Conservation (phyloP, 2,113 vertebrate species). For the Gymnorhina tibicen region DNA sequence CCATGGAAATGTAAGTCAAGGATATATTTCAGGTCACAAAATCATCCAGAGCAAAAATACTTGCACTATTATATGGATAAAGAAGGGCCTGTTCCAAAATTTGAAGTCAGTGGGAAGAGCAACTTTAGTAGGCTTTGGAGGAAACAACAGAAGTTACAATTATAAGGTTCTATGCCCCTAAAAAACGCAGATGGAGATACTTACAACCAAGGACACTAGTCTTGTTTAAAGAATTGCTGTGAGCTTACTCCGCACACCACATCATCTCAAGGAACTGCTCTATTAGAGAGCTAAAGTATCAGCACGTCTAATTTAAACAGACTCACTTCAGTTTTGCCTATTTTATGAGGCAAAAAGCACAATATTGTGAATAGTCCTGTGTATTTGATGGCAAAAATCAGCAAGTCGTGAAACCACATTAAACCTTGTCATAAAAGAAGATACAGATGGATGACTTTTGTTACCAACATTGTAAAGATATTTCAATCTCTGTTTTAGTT, state of each 20-base stretch:
- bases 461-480: not conserved
- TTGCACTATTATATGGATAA: not conserved
- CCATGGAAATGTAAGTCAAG: not conserved
- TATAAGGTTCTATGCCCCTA: not conserved
- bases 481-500: not conserved
- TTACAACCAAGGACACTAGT: not conserved
- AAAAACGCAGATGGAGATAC: not conserved
- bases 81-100: not conserved
- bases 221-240: constrained; percentile 3
- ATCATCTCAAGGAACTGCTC: not conserved
- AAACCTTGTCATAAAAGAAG: not conserved
- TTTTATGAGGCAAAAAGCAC: not conserved
- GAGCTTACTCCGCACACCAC: not conserved
- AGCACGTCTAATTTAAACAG: not conserved
- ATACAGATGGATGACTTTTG: not conserved
- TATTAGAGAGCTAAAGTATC: not conserved
- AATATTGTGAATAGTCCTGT: not conserved
- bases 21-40: not conserved
- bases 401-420: not conserved
- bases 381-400: not conserved
- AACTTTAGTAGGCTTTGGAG: constrained; percentile 4
- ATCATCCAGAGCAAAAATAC: not conserved
- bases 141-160: not conserved
- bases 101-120: not conserved
- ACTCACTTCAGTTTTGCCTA: not conserved